Evolutionary conservation across 1,140 invertebrate genomes (phyloP).

Genomic region (Drosophila carrolli): DNA sequence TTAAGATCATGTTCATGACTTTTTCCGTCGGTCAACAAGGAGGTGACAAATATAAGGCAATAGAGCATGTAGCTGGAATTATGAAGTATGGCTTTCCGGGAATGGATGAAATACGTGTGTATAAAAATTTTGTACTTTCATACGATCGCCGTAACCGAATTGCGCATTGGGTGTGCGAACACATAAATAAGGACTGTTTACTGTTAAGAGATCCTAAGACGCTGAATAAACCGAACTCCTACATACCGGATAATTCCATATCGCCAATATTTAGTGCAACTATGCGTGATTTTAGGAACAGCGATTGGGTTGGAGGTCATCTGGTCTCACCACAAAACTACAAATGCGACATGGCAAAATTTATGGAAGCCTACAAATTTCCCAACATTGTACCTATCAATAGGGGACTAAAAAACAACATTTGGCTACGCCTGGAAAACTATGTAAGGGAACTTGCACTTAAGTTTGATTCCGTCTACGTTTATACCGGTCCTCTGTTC

Average conservation of each 20-base stretch:
- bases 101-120: constrained; percentile 93
- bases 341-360: constrained; percentile 93
- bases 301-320: constrained; percentile 91
- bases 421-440: constrained; percentile 96
- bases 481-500: constrained; percentile 98
- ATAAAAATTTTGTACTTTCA: constrained; percentile 96
- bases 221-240: constrained; percentile 93
- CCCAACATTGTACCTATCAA: constrained; percentile 99
- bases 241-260: constrained; percentile 93
- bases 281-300: constrained; percentile 91
- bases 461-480: constrained; percentile 94
- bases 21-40: constrained; percentile 10
- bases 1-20: constrained; percentile 48
- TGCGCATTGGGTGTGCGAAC: constrained; percentile 98
- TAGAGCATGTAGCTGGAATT: constrained; percentile 87
- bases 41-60: neutral
- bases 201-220: constrained; percentile 88
- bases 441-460: constrained; percentile 92
- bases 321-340: constrained; percentile 90
- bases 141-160: constrained; percentile 96
- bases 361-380: constrained; percentile 91
- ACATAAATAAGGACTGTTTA: constrained; percentile 88
- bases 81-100: constrained; percentile 97
- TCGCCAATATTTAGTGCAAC: constrained; percentile 93
- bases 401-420: constrained; percentile 95